Conservation (phyloP, 2,888 invertebrate species). For the Tenthredo scrophulariae region DNA sequence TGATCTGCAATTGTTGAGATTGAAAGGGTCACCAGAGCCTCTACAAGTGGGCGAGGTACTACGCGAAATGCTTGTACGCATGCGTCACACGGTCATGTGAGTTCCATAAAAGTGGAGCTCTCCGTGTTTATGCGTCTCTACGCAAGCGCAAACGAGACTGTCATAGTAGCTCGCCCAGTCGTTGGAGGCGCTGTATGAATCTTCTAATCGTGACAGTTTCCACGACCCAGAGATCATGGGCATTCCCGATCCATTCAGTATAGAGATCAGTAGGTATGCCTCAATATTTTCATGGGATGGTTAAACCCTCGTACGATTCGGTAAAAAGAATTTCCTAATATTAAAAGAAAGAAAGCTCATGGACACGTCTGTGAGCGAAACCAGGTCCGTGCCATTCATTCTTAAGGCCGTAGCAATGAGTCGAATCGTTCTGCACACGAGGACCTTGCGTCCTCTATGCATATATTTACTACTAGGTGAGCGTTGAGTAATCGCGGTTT, state of each 20-base stretch:
- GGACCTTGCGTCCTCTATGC: neutral
- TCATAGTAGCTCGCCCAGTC: neutral
- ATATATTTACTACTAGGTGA: neutral
- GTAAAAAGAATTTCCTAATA: neutral
- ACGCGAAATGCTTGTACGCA: neutral
- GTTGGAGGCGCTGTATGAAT: neutral
- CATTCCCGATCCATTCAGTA: neutral
- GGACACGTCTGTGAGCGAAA: neutral
- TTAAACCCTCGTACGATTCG: neutral
- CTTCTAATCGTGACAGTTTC: neutral
- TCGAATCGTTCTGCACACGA: neutral
- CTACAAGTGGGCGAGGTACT: neutral
- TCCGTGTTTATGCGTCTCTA: no score
- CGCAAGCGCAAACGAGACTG: neutral
- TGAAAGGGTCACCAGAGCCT: neutral
- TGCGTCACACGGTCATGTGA: neutral
- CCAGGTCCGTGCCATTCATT: neutral
- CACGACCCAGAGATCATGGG: neutral
- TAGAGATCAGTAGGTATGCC: neutral
- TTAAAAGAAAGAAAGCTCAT: neutral
- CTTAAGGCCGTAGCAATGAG: slow-evolving; percentile 5
- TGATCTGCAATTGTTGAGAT: neutral
- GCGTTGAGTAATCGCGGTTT: neutral
- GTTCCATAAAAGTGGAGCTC: no score
- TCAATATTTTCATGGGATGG: neutral